A percentile compares a stretch with the other conserved stretches of the same genome.
Evolutionary conservation across 1,140 invertebrate species (phyloP).

Genomic region (Zeugodacus cucurbitae): DNA sequence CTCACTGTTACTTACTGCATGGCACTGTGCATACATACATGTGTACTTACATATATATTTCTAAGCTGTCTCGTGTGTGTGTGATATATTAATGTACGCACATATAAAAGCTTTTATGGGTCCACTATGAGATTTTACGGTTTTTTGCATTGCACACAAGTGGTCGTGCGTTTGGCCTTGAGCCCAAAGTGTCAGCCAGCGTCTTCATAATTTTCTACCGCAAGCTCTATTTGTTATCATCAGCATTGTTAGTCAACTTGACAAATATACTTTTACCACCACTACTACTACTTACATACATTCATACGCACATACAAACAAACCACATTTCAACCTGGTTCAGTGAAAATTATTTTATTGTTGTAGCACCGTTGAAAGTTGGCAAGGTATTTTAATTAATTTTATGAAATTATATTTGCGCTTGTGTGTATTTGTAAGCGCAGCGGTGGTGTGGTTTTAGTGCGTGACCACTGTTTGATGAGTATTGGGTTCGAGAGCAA

Average conservation of each 20-base stretch:
- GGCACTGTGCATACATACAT: not conserved
- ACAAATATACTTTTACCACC: not conserved
- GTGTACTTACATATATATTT: not conserved
- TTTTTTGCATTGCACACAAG: not conserved
- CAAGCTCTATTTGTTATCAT: not conserved
- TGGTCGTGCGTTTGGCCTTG: not conserved
- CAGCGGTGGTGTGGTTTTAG: no score
- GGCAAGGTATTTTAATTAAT: conserved; percentile 4
- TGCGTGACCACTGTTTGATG: no score
- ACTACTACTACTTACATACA: no score
- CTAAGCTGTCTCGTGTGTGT: not conserved
- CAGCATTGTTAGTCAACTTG: conserved; percentile 23
- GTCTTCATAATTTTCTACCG: not conserved
- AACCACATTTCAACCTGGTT: not conserved
- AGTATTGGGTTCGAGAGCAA: no score
- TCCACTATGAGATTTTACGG: not conserved
- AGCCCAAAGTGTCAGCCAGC: not conserved
- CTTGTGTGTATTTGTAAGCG: not conserved
- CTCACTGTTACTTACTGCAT: not conserved
- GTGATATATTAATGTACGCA: not conserved
- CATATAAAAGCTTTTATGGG: not conserved
- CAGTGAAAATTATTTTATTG: not conserved
- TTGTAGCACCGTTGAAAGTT: not conserved
- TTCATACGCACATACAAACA: not conserved
- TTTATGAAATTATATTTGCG: not conserved